Conservation (phyloP, 2,113 vertebrate genomes). For the Callopanchax toddi region DNA sequence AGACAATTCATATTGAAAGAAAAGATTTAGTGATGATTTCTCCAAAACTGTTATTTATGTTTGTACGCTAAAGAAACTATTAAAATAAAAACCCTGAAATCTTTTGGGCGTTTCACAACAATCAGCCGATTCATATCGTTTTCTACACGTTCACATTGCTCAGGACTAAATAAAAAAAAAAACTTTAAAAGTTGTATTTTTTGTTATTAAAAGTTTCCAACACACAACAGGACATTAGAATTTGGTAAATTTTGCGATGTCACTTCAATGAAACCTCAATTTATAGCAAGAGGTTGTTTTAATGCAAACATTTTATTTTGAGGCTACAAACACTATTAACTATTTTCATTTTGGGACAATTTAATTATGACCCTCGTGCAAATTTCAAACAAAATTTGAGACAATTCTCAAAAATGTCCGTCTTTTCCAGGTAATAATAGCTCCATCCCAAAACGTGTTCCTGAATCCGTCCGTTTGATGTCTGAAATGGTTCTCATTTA, state of each 20-base stretch:
- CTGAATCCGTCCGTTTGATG: conserved; percentile 26
- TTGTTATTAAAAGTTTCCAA: too few species aligned
- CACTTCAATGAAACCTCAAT: not conserved
- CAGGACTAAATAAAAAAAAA: not conserved
- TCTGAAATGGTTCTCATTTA: conserved; percentile 34
- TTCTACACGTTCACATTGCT: not conserved
- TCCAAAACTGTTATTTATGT: too few species aligned
- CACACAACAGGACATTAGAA: too few species aligned
- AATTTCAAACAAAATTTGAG: too few species aligned
- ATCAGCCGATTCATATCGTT: too few species aligned
- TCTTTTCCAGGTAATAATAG: conserved; percentile 3
- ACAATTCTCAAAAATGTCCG: too few species aligned
- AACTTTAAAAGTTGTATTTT: not conserved
- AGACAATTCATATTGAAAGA: too few species aligned
- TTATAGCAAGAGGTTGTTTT: not conserved
- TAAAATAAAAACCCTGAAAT: too few species aligned
- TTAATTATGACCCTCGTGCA: not conserved
- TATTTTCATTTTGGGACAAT: not conserved
- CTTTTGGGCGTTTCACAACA: too few species aligned
- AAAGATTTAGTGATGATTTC: too few species aligned
- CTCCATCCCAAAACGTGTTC: conserved; percentile 4
- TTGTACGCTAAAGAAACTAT: not conserved
- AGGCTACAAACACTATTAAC: conserved; percentile 1
- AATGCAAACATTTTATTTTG: conserved; percentile 8
- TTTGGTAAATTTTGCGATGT: too few species aligned